Conservation (phyloP, 2,113 vertebrate species). For the Platysternon megacephalum region DNA sequence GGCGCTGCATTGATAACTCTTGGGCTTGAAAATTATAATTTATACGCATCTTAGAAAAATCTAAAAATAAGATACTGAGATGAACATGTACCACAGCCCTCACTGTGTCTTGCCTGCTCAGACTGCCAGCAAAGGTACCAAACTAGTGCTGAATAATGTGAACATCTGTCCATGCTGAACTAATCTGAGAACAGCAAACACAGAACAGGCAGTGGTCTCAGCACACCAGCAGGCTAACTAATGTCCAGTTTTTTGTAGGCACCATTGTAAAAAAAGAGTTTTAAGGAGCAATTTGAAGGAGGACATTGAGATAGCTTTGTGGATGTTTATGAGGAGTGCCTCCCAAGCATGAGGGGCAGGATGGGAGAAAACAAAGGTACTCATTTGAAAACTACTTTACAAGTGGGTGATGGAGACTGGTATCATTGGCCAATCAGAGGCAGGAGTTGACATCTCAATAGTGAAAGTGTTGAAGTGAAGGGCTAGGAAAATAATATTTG, state of each 20-base stretch:
- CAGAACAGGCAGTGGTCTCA: background rate
- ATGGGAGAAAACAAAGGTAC: background rate
- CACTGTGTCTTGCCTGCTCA: background rate
- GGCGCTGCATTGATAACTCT: background rate
- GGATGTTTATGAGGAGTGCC: background rate
- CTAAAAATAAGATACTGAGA: constrained; percentile 25
- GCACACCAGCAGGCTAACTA: background rate
- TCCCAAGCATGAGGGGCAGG: background rate
- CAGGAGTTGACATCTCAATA: background rate
- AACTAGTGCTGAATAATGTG: background rate
- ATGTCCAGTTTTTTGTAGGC: background rate
- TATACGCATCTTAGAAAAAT: constrained; percentile 25
- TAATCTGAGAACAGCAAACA: background rate
- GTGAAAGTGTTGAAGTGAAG: background rate
- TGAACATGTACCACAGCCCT: background rate
- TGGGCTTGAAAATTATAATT: constrained; percentile 22
- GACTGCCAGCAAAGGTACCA: background rate
- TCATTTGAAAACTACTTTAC: background rate
- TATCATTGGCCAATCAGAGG: background rate
- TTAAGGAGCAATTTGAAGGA: background rate
- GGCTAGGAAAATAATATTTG: background rate
- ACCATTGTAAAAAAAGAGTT: background rate
- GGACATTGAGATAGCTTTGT: background rate
- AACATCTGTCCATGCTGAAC: background rate
- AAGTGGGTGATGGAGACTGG: background rate